Evolutionary conservation across 2,113 vertebrate species (phyloP).

Genomic region (Arothron firmamentum): DNA sequence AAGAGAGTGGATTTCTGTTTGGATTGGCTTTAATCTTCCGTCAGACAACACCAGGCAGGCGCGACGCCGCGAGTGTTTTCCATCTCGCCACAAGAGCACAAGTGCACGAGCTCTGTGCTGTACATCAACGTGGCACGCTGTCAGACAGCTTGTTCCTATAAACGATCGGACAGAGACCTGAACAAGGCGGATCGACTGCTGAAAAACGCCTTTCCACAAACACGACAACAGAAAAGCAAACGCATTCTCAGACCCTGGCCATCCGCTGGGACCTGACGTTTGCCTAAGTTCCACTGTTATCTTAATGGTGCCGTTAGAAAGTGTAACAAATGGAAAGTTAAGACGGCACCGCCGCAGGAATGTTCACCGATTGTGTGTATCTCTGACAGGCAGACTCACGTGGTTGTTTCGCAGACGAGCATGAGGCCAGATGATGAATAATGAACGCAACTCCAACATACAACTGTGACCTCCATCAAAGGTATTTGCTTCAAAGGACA

Average conservation of each 20-base stretch:
- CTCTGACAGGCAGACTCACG: constrained; percentile 42
- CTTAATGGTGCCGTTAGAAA: constrained; percentile 18
- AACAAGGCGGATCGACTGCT: constrained; percentile 26
- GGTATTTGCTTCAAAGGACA: constrained; percentile 10
- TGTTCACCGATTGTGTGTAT: constrained; percentile 25
- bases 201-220: constrained; percentile 43
- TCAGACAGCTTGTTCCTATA: constrained; percentile 73
- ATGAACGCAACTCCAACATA: constrained; percentile 29
- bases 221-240: constrained; percentile 62
- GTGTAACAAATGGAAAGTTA: constrained; percentile 48
- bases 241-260: constrained; percentile 44
- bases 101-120: constrained; percentile 32
- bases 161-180: constrained; percentile 46
- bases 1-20: constrained; percentile 55
- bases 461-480: constrained; percentile 8
- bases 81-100: constrained; percentile 58
- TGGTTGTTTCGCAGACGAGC: constrained; percentile 34
- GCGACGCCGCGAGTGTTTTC: constrained; percentile 50
- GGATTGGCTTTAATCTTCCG: constrained; percentile 64
- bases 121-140: constrained; percentile 54
- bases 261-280: constrained; percentile 18
- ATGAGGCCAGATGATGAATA: constrained; percentile 46
- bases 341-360: constrained; percentile 31
- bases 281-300: no score
- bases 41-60: constrained; percentile 50